Conservation (phyloP, 2,888 invertebrate species). For the Eristalinus sepulchralis region DNA sequence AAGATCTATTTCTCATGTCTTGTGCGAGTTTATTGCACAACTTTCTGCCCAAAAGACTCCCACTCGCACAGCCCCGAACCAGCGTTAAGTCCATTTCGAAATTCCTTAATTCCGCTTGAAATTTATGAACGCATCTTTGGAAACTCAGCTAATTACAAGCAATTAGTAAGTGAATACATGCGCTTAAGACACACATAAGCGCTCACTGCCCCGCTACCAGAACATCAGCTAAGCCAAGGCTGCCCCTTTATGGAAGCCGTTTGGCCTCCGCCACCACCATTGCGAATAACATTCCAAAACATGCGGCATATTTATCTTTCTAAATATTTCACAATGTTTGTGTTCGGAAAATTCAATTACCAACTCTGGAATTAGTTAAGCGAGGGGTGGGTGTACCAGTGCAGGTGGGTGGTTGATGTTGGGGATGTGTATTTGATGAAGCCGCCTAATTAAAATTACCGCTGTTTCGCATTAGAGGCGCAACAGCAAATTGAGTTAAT, state of each 20-base stretch:
- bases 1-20: too few relatives aligned
- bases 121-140: slow-evolving; percentile 49
- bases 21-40: too few relatives aligned
- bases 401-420: slow-evolving; percentile 8
- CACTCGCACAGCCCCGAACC: too few relatives aligned
- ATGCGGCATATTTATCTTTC: slow-evolving; percentile 59
- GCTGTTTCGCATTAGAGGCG: slow-evolving; percentile 12
- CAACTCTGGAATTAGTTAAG: slow-evolving; percentile 52
- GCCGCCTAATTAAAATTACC: slow-evolving; percentile 66
- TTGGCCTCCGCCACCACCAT: not conserved
- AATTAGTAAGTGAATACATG: slow-evolving; percentile 48
- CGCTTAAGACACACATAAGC: slow-evolving; percentile 7
- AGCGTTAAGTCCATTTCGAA: not conserved
- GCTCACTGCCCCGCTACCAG: slow-evolving; percentile 6
- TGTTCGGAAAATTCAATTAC: slow-evolving; percentile 69
- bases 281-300: slow-evolving; percentile 26
- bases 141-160: slow-evolving; percentile 52
- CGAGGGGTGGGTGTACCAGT: slow-evolving; percentile 13
- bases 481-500: not conserved
- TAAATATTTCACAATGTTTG: slow-evolving; percentile 69
- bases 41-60: too few relatives aligned
- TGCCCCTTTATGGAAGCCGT: slow-evolving; percentile 9
- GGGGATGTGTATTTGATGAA: slow-evolving; percentile 42
- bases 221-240: slow-evolving; percentile 17
- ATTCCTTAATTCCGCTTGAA: slow-evolving; percentile 39